A percentile compares a stretch with the other conserved stretches of the same genome.
Evolutionary conservation across 2,113 vertebrate genomes (phyloP).

Genomic region (Heterochromis multidens): DNA sequence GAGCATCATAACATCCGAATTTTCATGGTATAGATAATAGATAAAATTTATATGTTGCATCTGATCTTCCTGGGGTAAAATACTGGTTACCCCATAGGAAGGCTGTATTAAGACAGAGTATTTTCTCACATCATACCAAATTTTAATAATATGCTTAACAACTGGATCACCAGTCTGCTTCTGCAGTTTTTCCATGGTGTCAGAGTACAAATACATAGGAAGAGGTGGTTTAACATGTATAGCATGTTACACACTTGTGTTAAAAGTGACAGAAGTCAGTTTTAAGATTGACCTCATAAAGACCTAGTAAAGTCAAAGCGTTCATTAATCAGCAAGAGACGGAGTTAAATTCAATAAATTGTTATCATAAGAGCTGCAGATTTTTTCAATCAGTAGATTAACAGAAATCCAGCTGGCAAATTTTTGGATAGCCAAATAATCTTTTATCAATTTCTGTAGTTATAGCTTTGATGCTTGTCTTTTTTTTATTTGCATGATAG

Average conservation of each 20-base stretch:
- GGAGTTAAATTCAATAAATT: too few relatives aligned
- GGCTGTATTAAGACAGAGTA: not conserved
- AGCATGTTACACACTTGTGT: not conserved
- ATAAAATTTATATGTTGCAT: not conserved
- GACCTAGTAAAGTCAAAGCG: not conserved
- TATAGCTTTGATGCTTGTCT: not conserved
- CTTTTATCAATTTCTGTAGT: too few relatives aligned
- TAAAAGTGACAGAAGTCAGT: not conserved
- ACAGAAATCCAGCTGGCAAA: too few relatives aligned
- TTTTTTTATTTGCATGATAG: not conserved
- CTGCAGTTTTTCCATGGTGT: not conserved
- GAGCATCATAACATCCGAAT: not conserved
- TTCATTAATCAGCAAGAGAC: not conserved
- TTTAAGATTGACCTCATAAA: not conserved
- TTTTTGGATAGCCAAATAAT: too few relatives aligned
- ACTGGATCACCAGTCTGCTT: not conserved
- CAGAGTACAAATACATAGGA: not conserved
- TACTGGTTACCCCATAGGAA: not conserved
- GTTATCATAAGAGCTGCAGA: too few relatives aligned
- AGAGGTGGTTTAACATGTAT: not conserved
- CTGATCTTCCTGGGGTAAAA: not conserved
- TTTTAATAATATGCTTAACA: not conserved
- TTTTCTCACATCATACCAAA: not conserved
- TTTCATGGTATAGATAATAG: not conserved
- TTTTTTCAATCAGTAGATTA: too few relatives aligned